phyloP scores from a whole-genome alignment of 2,113 vertebrate genomes.

The Heloderma charlesbogerti region DNA sequence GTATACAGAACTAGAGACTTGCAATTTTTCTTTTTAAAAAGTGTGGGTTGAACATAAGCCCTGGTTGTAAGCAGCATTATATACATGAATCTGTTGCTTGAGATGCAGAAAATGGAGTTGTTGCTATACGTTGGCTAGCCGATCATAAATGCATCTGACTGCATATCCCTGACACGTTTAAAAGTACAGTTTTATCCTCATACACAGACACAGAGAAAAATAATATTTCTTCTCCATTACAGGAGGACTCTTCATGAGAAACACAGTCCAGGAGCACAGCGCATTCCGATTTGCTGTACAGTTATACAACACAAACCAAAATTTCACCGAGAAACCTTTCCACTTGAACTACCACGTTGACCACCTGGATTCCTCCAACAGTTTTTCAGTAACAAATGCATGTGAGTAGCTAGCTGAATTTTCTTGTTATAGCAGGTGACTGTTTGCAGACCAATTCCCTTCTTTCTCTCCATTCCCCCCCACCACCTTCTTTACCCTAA shows the following conservation, averaged over 20 bases:
- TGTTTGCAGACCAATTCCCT: not conserved
- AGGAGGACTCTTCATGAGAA: constrained; percentile 99
- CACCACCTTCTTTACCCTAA: not conserved
- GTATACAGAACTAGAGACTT: not conserved
- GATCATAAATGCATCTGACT: not conserved
- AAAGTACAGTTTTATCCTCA: not conserved
- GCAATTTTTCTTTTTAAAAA: not conserved
- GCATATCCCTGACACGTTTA: not conserved
- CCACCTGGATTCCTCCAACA: constrained; percentile 99
- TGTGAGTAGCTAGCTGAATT: constrained; percentile 87
- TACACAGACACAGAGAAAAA: not conserved
- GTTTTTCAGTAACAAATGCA: constrained; percentile 99
- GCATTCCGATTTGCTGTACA: constrained; percentile 98
- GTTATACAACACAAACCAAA: constrained; percentile 99
- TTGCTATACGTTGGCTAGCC: not conserved
- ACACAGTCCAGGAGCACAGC: constrained; percentile 99
- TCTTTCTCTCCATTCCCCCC: not conserved
- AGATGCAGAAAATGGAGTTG: not conserved
- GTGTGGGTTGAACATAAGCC: not conserved
- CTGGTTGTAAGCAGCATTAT: no score
- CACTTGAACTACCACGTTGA: constrained; percentile 99
- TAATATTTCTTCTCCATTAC: constrained; percentile 54
- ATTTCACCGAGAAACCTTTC: constrained; percentile 98
- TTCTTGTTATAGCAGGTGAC: constrained; percentile 22
- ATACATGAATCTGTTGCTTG: not conserved